Conservation (phyloP, 2,888 invertebrate species). For the Mellilla xanthometata region DNA sequence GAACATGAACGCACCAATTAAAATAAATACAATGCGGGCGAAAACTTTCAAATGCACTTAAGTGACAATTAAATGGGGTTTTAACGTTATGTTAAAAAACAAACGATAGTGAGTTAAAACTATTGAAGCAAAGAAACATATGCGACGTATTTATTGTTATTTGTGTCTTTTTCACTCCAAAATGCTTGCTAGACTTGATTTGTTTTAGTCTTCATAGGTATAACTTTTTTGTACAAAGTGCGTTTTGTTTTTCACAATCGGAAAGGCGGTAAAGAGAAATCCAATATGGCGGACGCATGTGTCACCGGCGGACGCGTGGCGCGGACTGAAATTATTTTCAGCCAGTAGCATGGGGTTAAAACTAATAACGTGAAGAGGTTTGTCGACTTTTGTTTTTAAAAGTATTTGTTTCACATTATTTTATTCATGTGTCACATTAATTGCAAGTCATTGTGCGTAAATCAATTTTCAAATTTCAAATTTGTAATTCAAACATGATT, state of each 20-base stretch:
- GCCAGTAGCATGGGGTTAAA: conserved; percentile 31
- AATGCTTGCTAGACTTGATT: not conserved
- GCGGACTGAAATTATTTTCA: conserved; percentile 59
- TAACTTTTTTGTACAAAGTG: not conserved
- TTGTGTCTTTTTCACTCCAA: not conserved
- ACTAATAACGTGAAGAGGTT: conserved; percentile 34
- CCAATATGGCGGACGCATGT: conserved; percentile 51
- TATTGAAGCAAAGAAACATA: not conserved
- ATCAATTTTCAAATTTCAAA: too few relatives aligned
- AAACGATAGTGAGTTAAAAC: not conserved
- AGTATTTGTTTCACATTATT: conserved; percentile 22
- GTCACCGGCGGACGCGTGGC: conserved; percentile 50
- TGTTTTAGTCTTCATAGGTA: not conserved
- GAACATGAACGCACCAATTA: conserved; percentile 32
- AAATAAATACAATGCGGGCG: conserved; percentile 23
- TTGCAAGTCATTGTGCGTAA: too few relatives aligned
- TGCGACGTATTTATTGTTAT: conserved; percentile 2
- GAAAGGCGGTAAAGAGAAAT: conserved; percentile 53
- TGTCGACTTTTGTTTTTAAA: conserved; percentile 22
- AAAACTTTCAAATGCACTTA: conserved; percentile 13
- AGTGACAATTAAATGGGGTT: not conserved
- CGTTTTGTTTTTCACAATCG: conserved; percentile 23
- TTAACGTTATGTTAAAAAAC: not conserved
- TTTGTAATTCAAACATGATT: too few relatives aligned
- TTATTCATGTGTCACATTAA: not conserved